Base-by-base conservation (phyloP, 2,888 invertebrate genomes). In the Stenoptilia bipunctidactyla region DNA sequence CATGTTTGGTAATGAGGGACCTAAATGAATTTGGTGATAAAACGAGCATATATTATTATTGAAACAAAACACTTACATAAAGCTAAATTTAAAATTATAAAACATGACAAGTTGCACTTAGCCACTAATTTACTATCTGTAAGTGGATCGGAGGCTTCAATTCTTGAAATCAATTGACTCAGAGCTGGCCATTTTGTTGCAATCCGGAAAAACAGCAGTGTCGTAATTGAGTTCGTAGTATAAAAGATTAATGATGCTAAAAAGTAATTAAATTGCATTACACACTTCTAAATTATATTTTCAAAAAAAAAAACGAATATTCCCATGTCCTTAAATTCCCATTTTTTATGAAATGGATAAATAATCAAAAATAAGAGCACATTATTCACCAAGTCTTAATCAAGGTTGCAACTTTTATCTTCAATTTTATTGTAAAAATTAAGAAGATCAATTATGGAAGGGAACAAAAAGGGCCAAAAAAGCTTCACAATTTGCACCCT, bases 181-280 rank as follows among this genome's bases (percentile, higher is more conserved):
- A 75, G 47, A 9, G 50, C 53, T 0, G 72, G 70, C 76, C 75
- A 75, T 46, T 61, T 58, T 39, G 30, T 60, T 4, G 72, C 71
- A 2, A 72, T 56, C 0, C 61, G 59, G 0, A 65, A 41, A 36
- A 74, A 76, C 1, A 69, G 35, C 1, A 61, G 36, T 0, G 60
- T 61, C 1, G 61, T 68, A 5, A 52, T 39, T 0, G 55, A 48
- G 5, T 59, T 66, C 3, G 61, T 53, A 0, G 47, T 35, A 42
- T 58, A 65, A 45, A 73, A 76, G 9, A 67, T 49, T 8, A 64
- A 2, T 0, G 59, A 46, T 1, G 59, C 74, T 75, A n/a, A n/a
- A n/a, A n/a, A n/a, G n/a, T n/a, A n/a, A n/a, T n/a, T n/a, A n/a
- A n/a, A n/a, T n/a, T n/a, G n/a, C n/a, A n/a, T n/a, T n/a, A n/a